Evolutionary conservation across 2,113 vertebrate genomes (phyloP).

Genomic region (Odontesthes bonariensis): DNA sequence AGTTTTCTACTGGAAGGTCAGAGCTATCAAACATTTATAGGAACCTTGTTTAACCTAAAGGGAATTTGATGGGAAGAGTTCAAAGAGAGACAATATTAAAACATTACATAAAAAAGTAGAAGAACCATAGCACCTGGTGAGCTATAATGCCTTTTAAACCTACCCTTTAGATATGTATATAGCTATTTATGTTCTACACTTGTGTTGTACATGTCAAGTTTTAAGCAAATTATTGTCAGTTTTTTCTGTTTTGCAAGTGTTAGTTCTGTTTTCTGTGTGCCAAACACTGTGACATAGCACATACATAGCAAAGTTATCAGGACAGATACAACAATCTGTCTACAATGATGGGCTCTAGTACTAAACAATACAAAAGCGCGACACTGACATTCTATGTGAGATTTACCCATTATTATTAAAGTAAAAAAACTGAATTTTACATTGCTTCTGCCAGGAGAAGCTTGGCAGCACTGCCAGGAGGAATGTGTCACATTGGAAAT

Average conservation of each 20-base stretch:
- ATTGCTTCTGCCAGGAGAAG: slow-evolving; percentile 65
- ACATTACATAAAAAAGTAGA: slow-evolving; percentile 1
- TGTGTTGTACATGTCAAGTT: too few relatives aligned
- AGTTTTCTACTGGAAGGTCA: slow-evolving; percentile 50
- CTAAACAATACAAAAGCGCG: slow-evolving; percentile 4
- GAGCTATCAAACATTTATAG: slow-evolving; percentile 53
- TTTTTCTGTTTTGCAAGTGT: not conserved
- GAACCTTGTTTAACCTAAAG: slow-evolving; percentile 31
- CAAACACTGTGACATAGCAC: not conserved
- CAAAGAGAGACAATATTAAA: slow-evolving; percentile 1
- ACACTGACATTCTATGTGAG: slow-evolving; percentile 22
- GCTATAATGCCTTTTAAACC: not conserved
- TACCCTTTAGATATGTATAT: not conserved
- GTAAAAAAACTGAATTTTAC: slow-evolving; percentile 46
- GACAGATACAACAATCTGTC: too few relatives aligned
- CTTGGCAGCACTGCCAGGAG: slow-evolving; percentile 55
- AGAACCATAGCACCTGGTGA: not conserved
- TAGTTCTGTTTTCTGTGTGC: not conserved
- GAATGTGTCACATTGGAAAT: slow-evolving; percentile 78
- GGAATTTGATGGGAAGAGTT: slow-evolving; percentile 4
- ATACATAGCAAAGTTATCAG: not conserved
- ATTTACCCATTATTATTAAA: slow-evolving; percentile 49
- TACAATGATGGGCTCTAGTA: not conserved
- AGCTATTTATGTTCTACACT: not conserved
- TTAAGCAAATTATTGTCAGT: too few relatives aligned